Base-by-base conservation (phyloP, 1,140 invertebrate species). In the Amphibalanus amphitrite region DNA sequence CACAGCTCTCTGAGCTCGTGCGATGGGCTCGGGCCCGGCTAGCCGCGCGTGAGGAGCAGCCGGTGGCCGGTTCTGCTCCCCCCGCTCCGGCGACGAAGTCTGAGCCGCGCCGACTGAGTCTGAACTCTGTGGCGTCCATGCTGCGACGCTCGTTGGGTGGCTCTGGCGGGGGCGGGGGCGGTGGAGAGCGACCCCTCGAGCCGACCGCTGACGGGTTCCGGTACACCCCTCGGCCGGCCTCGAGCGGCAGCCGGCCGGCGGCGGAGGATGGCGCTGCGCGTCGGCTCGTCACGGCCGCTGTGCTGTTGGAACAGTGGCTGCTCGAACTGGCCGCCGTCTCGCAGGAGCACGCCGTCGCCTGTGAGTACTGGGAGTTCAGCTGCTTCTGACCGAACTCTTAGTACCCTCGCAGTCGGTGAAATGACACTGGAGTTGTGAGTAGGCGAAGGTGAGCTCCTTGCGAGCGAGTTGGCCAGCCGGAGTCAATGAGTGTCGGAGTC, bases 291-390 rank as follows among this genome's bases (percentile, higher is more conserved):
- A 59, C 20, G 6, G 47, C 47, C 13, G 91, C 91, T 25, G 87
- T 97, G 4, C 80, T 97, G 69, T 81, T 97, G 69, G 90, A 93
- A 76, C 93, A 97, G 79, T 96, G 94, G 90, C 81, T 95, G 0
- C 93, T 95, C 81, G 93, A 97, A 82, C 81, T 97, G 67, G 89
- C 93, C 0, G 91, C 94, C 25, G 85, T 97, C 69, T 88, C 91
- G 72, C 91, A 95, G 81, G 93, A 97, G 81, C 93, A 97, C 76
- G 78, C 73, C 29, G 74, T 75, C 69, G 71, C 47, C 73, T 38
- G 33, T 38, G 33, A 38, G 33, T 38, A 38, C 33, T 38, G 33
- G 33, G 33, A 38, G 33, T 38, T 38, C 33, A 15, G 33, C 33
- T 38, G 33, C 33, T 38, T 38, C 33, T 38, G 33, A 38, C 4